A percentile compares a stretch with the other conserved stretches of the same genome.
These are phyloP conservation scores for Diarsia dahlii DNA, from an alignment of 2,888 invertebrate species.

Conservation along the genomic window DNA sequence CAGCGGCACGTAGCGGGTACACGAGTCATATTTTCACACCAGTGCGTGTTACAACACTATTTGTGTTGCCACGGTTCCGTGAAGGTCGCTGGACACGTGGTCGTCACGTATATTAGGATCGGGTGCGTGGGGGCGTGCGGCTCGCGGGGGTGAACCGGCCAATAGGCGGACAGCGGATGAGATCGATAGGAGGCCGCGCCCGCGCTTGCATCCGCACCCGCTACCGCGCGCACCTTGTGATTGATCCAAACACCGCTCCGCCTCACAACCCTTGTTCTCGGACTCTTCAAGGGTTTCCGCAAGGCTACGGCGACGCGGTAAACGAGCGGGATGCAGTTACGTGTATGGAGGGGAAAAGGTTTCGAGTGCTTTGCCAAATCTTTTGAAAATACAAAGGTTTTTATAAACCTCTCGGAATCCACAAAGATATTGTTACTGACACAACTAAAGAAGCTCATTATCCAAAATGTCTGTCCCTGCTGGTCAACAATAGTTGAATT, in stretches of 20 bases:
- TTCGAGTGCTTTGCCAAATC: not conserved
- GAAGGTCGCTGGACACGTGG: constrained; percentile 82
- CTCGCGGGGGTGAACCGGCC: constrained; percentile 65
- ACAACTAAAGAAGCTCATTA: constrained; percentile 28
- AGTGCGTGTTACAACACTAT: constrained; percentile 59
- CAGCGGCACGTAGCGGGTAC: constrained; percentile 37
- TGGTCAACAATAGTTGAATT: constrained; percentile 37
- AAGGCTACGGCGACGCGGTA: constrained; percentile 22
- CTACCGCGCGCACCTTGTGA: constrained; percentile 65
- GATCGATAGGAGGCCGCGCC: constrained; percentile 73
- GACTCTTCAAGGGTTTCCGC: constrained; percentile 56
- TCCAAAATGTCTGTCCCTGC: constrained; percentile 13
- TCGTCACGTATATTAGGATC: constrained; percentile 76
- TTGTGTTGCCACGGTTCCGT: constrained; percentile 71
- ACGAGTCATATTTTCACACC: constrained; percentile 52
- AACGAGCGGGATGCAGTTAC: constrained; percentile 27
- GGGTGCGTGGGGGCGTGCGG: constrained; percentile 71
- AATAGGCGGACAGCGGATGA: constrained; percentile 72
- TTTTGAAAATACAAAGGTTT: constrained; percentile 7
- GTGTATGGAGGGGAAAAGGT: constrained; percentile 3
- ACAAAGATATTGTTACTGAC: not conserved
- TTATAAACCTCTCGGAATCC: not conserved
- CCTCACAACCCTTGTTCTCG: constrained; percentile 54
- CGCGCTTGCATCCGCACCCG: constrained; percentile 76
- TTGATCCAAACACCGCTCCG: constrained; percentile 66